These are phyloP conservation scores for Parambassis ranga DNA, from an alignment of 2,797 vertebrate species.

Conservation along the genomic window DNA sequence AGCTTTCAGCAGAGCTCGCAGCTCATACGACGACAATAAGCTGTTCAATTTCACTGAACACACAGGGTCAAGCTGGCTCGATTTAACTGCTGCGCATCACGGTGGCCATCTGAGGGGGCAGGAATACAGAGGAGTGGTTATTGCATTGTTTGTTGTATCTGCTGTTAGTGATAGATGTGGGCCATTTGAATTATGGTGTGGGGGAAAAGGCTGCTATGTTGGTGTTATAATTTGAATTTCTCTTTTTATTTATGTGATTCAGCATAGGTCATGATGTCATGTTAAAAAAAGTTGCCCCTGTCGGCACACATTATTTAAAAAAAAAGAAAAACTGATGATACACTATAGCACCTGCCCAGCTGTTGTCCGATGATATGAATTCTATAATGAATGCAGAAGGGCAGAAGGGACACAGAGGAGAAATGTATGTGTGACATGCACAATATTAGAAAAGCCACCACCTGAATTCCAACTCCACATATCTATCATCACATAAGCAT, in stretches of 20 bases:
- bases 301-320: background rate
- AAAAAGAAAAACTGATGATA: background rate
- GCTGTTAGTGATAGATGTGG: constrained; percentile 7
- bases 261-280: background rate
- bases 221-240: constrained; percentile 26
- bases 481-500: too few species aligned
- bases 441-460: background rate
- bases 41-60: constrained; percentile 51
- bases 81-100: constrained; percentile 21
- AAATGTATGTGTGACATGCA: background rate
- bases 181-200: constrained; percentile 26
- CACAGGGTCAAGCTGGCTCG: constrained; percentile 27
- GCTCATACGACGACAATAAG: constrained; percentile 35
- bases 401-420: background rate
- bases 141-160: constrained; percentile 35
- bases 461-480: background rate
- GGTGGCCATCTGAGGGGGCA: constrained; percentile 15
- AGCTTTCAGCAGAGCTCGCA: constrained; percentile 8
- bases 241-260: background rate
- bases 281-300: background rate
- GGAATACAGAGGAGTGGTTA: constrained; percentile 11
- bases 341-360: background rate
- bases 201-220: constrained; percentile 27
- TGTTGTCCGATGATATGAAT: constrained; percentile 20
- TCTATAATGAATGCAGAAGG: background rate